phyloP scores from a whole-genome alignment of 2,113 vertebrate species.

The Marmota flaviventris region DNA sequence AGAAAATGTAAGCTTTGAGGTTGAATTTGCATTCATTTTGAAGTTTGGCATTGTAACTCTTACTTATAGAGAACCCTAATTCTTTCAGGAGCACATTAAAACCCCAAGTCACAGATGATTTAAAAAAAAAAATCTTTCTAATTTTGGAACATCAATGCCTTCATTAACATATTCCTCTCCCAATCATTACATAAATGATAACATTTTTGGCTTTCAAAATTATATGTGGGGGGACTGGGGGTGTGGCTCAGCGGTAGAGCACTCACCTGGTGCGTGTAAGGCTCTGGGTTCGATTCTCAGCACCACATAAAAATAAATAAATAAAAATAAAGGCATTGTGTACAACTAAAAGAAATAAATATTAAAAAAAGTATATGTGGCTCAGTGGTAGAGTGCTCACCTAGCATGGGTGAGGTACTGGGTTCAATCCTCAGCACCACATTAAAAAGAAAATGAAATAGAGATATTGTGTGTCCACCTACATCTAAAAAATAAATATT shows the following conservation, averaged over 20 bases:
- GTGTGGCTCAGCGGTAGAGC: too few relatives aligned
- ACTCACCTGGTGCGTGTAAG: too few relatives aligned
- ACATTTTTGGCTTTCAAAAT: background rate
- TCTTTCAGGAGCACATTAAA: background rate
- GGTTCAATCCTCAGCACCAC: too few relatives aligned
- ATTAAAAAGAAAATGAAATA: too few relatives aligned
- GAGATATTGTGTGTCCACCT: too few relatives aligned
- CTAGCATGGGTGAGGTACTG: too few relatives aligned
- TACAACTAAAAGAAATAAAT: too few relatives aligned
- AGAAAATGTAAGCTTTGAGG: background rate
- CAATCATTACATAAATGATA: background rate
- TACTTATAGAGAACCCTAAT: background rate
- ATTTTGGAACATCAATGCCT: background rate
- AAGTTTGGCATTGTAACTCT: background rate
- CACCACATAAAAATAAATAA: too few relatives aligned
- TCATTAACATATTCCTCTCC: background rate
- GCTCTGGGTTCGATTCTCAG: too few relatives aligned
- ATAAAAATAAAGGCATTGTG: too few relatives aligned
- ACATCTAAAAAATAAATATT: background rate
- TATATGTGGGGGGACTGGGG: background rate
- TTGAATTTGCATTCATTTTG: background rate
- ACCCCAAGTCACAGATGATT: background rate
- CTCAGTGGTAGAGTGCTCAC: too few relatives aligned
- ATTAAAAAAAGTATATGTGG: too few relatives aligned
- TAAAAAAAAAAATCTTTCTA: background rate